phyloP scores from a whole-genome alignment of 2,888 invertebrate genomes.

The Papilio elwesi region DNA sequence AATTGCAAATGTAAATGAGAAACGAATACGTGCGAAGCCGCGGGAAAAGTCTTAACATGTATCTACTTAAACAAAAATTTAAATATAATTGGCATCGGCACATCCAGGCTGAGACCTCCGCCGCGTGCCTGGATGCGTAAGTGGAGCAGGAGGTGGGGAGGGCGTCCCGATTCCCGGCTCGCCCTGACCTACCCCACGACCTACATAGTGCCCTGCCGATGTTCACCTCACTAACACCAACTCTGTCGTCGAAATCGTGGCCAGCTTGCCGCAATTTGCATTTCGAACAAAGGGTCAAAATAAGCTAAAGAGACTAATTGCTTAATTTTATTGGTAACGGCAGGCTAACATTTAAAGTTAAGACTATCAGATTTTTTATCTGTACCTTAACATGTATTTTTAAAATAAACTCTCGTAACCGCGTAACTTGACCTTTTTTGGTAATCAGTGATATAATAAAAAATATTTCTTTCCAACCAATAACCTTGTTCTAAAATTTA shows the following conservation, averaged over 20 bases:
- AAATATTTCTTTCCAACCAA: too few species aligned
- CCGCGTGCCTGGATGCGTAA: constrained; percentile 49
- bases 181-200: constrained; percentile 75
- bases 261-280: constrained; percentile 13
- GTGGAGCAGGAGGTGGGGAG: constrained; percentile 48
- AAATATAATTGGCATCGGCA: not conserved
- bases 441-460: too few species aligned
- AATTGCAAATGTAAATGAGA: too few species aligned
- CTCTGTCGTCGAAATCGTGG: not conserved
- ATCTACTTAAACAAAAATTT: not conserved
- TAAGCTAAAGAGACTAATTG: not conserved
- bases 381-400: too few species aligned
- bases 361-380: too few species aligned
- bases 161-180: constrained; percentile 56
- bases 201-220: constrained; percentile 55
- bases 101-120: constrained; percentile 26
- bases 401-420: too few species aligned
- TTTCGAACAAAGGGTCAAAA: not conserved
- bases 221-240: constrained; percentile 23
- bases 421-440: too few species aligned
- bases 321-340: too few species aligned
- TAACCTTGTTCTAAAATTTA: too few species aligned
- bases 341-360: too few species aligned
- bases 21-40: too few species aligned
- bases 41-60: too few species aligned